A percentile compares a stretch with the other conserved stretches of the same genome.
phyloP scores from a whole-genome alignment of 2,113 vertebrate genomes.

The Cryptotis parvus region DNA sequence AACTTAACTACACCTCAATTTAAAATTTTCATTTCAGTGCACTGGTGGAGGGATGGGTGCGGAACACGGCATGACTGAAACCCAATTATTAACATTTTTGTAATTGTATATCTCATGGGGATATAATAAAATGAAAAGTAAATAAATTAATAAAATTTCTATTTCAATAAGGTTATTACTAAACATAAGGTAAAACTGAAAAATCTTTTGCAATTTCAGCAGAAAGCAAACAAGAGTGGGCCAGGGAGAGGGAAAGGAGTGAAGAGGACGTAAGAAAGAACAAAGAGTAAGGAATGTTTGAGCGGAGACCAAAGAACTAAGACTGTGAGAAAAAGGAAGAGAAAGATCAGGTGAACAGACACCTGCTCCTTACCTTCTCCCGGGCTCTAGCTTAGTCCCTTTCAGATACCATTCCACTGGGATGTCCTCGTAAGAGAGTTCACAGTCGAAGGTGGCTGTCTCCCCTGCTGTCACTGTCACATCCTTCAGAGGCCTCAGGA shows the following conservation, averaged over 20 bases:
- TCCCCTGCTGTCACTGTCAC: constrained; percentile 96
- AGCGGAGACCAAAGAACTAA: neutral
- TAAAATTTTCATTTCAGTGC: too few species aligned
- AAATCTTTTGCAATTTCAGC: neutral
- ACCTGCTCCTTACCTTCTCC: constrained; percentile 92
- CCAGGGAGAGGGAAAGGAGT: neutral
- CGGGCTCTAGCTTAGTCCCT: constrained; percentile 94
- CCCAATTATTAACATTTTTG: too few species aligned
- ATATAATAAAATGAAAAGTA: too few species aligned
- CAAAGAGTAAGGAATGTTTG: neutral
- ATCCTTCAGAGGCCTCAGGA: constrained; percentile 93
- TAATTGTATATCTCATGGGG: too few species aligned
- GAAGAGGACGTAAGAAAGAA: neutral
- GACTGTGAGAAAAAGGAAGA: neutral
- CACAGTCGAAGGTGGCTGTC: constrained; percentile 97
- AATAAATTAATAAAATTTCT: too few species aligned
- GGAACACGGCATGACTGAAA: too few species aligned
- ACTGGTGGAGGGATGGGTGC: too few species aligned
- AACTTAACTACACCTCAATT: neutral
- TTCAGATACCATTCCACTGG: constrained; percentile 96
- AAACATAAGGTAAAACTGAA: constrained; percentile 14
- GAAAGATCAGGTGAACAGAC: neutral
- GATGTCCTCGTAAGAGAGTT: constrained; percentile 97
- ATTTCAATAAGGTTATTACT: constrained; percentile 43
- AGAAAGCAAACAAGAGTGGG: neutral